Percentiles rank a stretch among this genome's conserved stretches.
phyloP scores from a whole-genome alignment of 1,140 invertebrate species.

The Cyphomyrmex costatus region DNA sequence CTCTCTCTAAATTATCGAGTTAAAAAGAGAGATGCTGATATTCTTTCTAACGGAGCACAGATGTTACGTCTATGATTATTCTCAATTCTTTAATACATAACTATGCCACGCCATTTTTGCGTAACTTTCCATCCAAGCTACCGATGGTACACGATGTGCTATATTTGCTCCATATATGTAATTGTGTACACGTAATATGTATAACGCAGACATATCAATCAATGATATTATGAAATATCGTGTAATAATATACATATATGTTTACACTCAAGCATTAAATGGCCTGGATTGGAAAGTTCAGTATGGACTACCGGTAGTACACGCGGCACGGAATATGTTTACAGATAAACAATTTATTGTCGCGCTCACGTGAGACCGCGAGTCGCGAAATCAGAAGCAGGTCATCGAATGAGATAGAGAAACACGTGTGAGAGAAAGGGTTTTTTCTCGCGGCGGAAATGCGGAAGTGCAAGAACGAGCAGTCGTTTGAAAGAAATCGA shows the following conservation, averaged over 20 bases:
- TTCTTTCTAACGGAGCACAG: no score
- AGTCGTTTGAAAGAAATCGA: background rate
- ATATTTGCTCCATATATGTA: background rate
- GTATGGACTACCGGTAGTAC: background rate
- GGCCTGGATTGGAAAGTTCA: constrained; percentile 11
- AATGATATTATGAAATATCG: constrained; percentile 6
- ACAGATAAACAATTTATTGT: constrained; percentile 13
- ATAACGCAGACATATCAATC: background rate
- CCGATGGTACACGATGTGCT: background rate
- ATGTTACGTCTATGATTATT: background rate
- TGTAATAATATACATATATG: background rate
- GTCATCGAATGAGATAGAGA: background rate
- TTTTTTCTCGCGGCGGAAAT: constrained; percentile 1
- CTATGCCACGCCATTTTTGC: background rate
- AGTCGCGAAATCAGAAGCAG: background rate
- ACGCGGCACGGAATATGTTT: background rate
- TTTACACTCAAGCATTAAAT: background rate
- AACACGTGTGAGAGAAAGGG: background rate
- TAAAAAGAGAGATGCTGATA: no score
- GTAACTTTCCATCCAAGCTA: background rate
- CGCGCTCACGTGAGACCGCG: background rate
- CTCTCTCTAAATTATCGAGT: no score
- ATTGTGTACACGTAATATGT: background rate
- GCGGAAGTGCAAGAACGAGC: constrained; percentile 13
- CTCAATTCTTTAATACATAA: background rate